Percentiles rank a stretch among this genome's conserved stretches.
Conservation (phyloP, 1,140 invertebrate genomes). For the Augochlora pura region DNA sequence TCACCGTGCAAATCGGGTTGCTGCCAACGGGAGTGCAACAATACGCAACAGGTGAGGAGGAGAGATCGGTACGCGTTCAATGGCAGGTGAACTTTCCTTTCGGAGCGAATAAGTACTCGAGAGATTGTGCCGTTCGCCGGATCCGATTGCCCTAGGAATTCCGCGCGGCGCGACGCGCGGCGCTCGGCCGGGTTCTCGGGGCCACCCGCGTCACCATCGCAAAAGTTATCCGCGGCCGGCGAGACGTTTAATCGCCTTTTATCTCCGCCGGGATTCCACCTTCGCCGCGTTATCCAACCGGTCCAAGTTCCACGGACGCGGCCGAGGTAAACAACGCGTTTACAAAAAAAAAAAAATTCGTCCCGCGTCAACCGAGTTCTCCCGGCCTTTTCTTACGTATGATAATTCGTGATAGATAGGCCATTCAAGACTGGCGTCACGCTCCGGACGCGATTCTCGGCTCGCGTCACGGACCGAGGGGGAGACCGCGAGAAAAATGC, state of each 20-base stretch:
- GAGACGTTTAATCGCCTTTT: too few relatives aligned
- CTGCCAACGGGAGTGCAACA: constrained; percentile 68
- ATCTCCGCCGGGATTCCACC: too few relatives aligned
- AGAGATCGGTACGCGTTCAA: constrained; percentile 65
- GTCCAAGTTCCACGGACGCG: too few relatives aligned
- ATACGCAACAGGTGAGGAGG: constrained; percentile 71
- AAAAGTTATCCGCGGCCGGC: too few relatives aligned
- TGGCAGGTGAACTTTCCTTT: constrained; percentile 64
- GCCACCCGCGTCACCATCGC: neutral
- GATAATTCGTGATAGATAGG: constrained; percentile 58
- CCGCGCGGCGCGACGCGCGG: neutral
- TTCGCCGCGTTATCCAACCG: too few relatives aligned
- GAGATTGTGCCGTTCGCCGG: constrained; percentile 51
- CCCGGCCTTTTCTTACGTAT: constrained; percentile 46
- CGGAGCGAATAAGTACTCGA: constrained; percentile 54
- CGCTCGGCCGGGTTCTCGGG: neutral
- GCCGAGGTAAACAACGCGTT: too few relatives aligned
- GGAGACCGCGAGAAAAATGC: constrained; percentile 45
- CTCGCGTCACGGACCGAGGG: constrained; percentile 13
- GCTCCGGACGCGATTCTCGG: constrained; percentile 35
- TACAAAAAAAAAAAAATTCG: constrained; percentile 54
- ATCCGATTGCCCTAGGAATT: constrained; percentile 38
- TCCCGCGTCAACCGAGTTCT: constrained; percentile 18
- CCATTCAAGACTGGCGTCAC: constrained; percentile 38
- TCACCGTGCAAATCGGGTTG: constrained; percentile 75